Percentiles rank a stretch among this genome's conserved stretches.
These are phyloP conservation scores for Bergia sp. DNA, from an alignment of 92 coral and sea anemone species.

Conservation along the genomic window DNA sequence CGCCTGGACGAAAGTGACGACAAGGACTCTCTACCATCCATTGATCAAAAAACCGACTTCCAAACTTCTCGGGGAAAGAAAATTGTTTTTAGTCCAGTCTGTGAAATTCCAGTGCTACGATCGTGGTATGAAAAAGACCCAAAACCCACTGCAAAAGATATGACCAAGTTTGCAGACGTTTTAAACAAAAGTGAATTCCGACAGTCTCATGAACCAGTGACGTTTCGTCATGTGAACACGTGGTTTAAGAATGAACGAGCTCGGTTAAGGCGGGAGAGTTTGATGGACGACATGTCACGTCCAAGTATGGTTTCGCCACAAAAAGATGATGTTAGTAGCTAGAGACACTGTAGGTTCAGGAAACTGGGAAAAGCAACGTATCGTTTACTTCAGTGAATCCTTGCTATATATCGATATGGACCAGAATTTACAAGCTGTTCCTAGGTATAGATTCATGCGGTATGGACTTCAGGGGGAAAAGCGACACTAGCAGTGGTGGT, in stretches of 20 bases:
- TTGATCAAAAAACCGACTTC: slow-evolving; percentile 70
- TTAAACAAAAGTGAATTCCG: slow-evolving; percentile 85
- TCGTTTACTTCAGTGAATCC: too few relatives aligned
- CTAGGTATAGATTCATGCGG: too few relatives aligned
- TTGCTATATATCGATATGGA: too few relatives aligned
- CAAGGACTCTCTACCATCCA: slow-evolving; percentile 58
- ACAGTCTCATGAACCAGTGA: slow-evolving; percentile 75
- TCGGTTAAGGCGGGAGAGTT: slow-evolving; percentile 81
- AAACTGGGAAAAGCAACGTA: too few relatives aligned
- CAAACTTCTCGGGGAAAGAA: slow-evolving; percentile 85
- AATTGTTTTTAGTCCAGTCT: slow-evolving; percentile 83
- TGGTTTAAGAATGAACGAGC: slow-evolving; percentile 99
- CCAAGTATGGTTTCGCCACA: slow-evolving; percentile 79
- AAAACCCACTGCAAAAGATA: slow-evolving; percentile 81
- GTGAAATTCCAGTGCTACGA: slow-evolving; percentile 87
- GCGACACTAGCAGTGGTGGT: too few relatives aligned
- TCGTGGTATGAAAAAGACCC: slow-evolving; percentile 89
- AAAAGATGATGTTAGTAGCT: slow-evolving; percentile 11
- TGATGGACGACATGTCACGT: slow-evolving; percentile 80
- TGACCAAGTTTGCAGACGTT: slow-evolving; percentile 79
- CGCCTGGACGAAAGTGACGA: slow-evolving; percentile 76
- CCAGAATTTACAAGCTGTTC: too few relatives aligned
- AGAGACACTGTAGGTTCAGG: neutral
- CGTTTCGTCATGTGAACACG: slow-evolving; percentile 88
- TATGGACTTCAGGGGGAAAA: too few relatives aligned